These are phyloP conservation scores for Pollimyrus isidori DNA, from an alignment of 2,113 vertebrate species.

Conservation along the genomic window DNA sequence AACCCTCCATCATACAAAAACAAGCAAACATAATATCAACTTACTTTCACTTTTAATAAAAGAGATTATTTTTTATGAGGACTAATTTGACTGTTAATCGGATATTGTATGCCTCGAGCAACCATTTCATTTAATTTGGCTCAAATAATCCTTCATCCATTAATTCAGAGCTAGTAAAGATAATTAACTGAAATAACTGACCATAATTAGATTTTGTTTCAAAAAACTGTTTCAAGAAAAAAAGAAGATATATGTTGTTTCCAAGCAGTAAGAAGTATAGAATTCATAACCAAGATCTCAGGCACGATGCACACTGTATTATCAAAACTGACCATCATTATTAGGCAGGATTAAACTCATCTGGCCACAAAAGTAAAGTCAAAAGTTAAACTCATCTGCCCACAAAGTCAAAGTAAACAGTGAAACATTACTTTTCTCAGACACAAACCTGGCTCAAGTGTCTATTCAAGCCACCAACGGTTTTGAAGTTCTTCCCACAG, in stretches of 20 bases:
- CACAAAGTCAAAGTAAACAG: neutral
- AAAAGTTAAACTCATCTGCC: neutral
- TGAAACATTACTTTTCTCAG: neutral
- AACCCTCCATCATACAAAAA: neutral
- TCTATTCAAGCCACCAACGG: constrained; percentile 63
- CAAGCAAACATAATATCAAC: neutral
- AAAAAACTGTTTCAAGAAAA: neutral
- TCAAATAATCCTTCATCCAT: neutral
- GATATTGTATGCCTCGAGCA: neutral
- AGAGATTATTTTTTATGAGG: neutral
- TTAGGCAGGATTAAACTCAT: neutral
- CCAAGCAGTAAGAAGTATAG: neutral
- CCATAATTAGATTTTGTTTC: neutral
- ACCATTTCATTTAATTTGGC: neutral
- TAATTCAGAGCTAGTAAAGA: neutral
- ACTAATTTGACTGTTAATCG: neutral
- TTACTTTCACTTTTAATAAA: neutral
- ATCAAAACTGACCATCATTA: neutral
- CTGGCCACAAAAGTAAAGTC: neutral
- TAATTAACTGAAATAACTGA: neutral
- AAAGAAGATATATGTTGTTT: neutral
- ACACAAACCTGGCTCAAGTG: constrained; percentile 62
- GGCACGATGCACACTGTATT: neutral
- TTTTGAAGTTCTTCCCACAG: constrained; percentile 74
- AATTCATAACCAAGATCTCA: neutral